Evolutionary conservation across 2,888 invertebrate genomes (phyloP).

Genomic region (Rotaria macrura): DNA sequence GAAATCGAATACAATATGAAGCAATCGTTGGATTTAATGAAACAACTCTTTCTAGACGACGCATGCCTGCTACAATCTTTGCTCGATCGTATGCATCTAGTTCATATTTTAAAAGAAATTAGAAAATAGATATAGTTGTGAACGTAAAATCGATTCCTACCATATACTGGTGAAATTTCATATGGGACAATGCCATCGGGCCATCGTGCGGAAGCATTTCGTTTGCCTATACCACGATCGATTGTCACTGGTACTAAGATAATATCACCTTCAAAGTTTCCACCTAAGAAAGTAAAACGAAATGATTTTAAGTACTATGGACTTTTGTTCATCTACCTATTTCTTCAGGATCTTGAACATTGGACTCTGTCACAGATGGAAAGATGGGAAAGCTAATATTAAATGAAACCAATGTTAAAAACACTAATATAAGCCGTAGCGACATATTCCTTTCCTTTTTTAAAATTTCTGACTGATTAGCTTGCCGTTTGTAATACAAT

Average conservation of each 20-base stretch:
- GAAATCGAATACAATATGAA: slow-evolving; percentile 5
- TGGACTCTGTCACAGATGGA: background rate
- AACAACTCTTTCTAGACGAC: background rate
- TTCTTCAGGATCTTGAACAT: background rate
- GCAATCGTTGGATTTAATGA: background rate
- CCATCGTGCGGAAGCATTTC: background rate
- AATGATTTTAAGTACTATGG: background rate
- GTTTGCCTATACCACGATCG: background rate
- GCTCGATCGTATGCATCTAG: background rate
- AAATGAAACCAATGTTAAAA: background rate
- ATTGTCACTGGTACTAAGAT: background rate
- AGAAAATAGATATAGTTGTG: background rate
- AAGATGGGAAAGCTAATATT: background rate
- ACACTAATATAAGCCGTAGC: background rate
- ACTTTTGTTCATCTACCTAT: background rate
- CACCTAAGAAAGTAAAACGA: background rate
- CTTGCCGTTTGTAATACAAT: background rate
- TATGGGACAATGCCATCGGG: background rate
- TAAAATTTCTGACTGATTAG: too few relatives aligned
- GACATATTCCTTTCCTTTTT: background rate
- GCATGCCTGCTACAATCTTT: background rate
- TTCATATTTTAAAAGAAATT: background rate
- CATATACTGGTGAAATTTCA: background rate
- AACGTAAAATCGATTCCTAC: background rate
- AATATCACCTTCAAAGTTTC: background rate